phyloP scores from a whole-genome alignment of 2,797 vertebrate species.

The Percopsis omiscomaycus region DNA sequence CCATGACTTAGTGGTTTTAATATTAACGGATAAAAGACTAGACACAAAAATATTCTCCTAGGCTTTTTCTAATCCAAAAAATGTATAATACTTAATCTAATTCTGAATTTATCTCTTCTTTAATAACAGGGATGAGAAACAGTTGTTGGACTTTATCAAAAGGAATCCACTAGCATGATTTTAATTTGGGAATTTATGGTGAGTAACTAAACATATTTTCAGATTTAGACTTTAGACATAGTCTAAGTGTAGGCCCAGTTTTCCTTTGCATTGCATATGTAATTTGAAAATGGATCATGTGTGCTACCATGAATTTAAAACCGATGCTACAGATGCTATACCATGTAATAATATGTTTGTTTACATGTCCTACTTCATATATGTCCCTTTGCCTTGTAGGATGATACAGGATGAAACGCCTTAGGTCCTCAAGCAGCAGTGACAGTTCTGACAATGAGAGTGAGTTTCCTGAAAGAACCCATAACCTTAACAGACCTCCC shows the following conservation, averaged over 20 bases:
- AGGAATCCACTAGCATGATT: slow-evolving; percentile 71
- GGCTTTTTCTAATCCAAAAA: no score
- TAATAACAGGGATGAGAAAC: slow-evolving; percentile 57
- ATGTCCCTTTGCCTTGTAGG: slow-evolving; percentile 69
- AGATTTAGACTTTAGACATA: not conserved
- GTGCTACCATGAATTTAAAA: no score
- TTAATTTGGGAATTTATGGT: slow-evolving; percentile 74
- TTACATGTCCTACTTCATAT: slow-evolving; percentile 11
- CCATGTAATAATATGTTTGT: not conserved
- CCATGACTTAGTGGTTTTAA: no score
- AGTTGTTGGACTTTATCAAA: slow-evolving; percentile 36
- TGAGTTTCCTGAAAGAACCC: slow-evolving; percentile 72
- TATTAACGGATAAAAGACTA: no score
- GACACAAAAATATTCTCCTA: no score
- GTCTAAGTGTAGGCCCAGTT: not conserved
- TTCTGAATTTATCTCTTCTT: slow-evolving; percentile 9
- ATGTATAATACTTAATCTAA: not conserved
- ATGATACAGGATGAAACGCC: slow-evolving; percentile 98
- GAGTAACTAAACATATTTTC: slow-evolving; percentile 35
- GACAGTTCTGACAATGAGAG: slow-evolving; percentile 99
- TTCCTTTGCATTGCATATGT: no score
- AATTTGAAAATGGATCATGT: no score
- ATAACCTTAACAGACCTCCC: not conserved
- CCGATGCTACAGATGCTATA: no score
- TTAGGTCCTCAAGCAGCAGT: slow-evolving; percentile 92